Base-by-base conservation (phyloP, 2,113 vertebrate genomes). In the Macrotis lagotis region DNA sequence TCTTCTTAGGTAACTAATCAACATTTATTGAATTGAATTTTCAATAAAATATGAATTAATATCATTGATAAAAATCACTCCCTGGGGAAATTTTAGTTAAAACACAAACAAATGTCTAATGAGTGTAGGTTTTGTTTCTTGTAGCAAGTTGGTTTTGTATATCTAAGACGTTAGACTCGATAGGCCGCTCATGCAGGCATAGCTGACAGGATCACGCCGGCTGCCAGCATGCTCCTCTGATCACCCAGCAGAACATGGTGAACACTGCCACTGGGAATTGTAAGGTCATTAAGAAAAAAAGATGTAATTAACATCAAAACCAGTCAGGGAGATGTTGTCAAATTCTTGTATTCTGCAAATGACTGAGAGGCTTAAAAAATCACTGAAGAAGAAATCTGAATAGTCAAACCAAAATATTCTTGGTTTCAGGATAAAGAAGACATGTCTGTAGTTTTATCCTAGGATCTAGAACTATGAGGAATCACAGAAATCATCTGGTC, bases 301-400 rank as follows among this genome's bases (percentile, higher is more conserved):
- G 91, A 93, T 94, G 93, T 91, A 96, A 94, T 96, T 94, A 97
- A 93, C 91, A 95, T 96, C 94, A 51, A 91, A 95, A 96, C 55
- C 74, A 94, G 59, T 48, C 90, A 93, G 11, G 48, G 91, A 95
- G 90, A 74, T 51, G 88, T 89, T 91, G 91, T 97, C 94, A 96
- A 96, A 96, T 90, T 96, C 44, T 96, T 52, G 90, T 95, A 91
- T 94, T 96, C 88, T 95, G n/a, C 94, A 95, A 92, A 93, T 90
- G 49, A 95, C 91, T 22, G 0, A 74, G 89, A 92, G 44, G 89
- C 88, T 95, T 83, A 44, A 91, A 97, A 97, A 91, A 93, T 92
- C 49, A 59, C 91, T 88, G 59, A 92, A 93, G 55, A 96, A 92
- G 93, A 96, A 83, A 96, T 94, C 90, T 91, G 96, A 96, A 93